Evolutionary conservation across 2,797 vertebrate genomes (phyloP), one percentile per base, ranked within the genome.

Genomic region (Pogonophryne albipinna): DNA sequence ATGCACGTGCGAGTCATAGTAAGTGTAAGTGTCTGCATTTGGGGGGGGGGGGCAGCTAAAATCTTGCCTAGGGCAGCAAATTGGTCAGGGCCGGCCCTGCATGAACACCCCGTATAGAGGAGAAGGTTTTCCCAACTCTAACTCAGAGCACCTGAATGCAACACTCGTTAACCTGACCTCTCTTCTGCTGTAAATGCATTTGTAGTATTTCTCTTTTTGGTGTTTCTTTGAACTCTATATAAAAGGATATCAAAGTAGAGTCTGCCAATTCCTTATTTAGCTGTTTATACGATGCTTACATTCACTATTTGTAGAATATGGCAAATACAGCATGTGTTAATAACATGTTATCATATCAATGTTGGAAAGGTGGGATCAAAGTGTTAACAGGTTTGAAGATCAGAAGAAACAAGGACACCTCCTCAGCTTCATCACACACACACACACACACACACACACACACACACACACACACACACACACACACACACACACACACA

Each of bases 401-500:
- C 15, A 34, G 31, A 53, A 6, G 44, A 59, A 38, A 46, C 3
- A 46, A 34, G 4, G 31, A 34, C n/a, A 5, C 9, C 55, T 60
- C 20, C 12, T 70, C 71, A 15, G 61, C 31, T 61, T 41, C 16
- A 14, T 51, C n/a, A 23, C 27, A 6, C 17, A 14, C 49, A 11
- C 45, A 50, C 46, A 19, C 17, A 12, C 51, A 47, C 46, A 17
- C 56, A 23, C 45, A 52, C 47, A 34, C 58, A 45, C 58, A 61
- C 45, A 63, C 55, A 46, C 50, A 52, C n/a, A 49, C 53, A 51
- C 46, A 20, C 52, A 19, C 53, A 10, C 44, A 45, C 10, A 13
- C 45, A 16, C 15, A 46, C 45, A 46, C 45, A 46, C 15, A 17
- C 69, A 60, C 55, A 62, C 61, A 45, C 71, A 60, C 66, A 56